These are phyloP conservation scores for Aplochiton taeniatus DNA, from an alignment of 2,797 vertebrate species.

Conservation along the genomic window DNA sequence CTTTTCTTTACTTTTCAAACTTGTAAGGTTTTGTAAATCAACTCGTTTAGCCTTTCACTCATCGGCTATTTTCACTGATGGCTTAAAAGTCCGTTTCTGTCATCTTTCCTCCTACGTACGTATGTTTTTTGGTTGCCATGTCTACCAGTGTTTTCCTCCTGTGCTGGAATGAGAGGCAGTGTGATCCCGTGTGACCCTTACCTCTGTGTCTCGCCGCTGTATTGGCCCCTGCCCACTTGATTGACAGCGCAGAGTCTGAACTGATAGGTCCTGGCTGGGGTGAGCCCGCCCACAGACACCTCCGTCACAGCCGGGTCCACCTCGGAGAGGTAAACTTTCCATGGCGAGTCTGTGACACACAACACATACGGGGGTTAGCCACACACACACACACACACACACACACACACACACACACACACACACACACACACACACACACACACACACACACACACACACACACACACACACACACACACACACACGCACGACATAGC, in stretches of 20 bases:
- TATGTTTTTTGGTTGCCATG: too few relatives aligned
- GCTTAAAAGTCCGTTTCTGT: too few relatives aligned
- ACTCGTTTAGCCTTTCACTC: background rate
- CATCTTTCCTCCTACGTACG: too few relatives aligned
- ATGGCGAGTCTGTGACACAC: constrained; percentile 86
- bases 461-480: constrained; percentile 10
- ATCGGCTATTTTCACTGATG: too few relatives aligned
- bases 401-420: constrained; percentile 12
- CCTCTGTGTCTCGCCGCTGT: constrained; percentile 93
- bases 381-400: background rate
- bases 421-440: background rate
- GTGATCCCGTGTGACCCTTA: constrained; percentile 48
- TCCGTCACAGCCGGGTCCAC: constrained; percentile 79
- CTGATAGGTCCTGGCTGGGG: constrained; percentile 92
- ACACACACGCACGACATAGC: background rate
- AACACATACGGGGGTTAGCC: constrained; percentile 11
- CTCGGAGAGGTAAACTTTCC: constrained; percentile 90
- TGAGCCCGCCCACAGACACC: constrained; percentile 86
- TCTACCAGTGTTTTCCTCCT: too few relatives aligned
- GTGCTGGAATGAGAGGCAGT: background rate
- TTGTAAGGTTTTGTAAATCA: too few relatives aligned
- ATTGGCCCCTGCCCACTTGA: constrained; percentile 92
- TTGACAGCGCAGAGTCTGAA: constrained; percentile 94
- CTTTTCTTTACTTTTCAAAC: too few relatives aligned
- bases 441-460: constrained; percentile 5